Conservation (phyloP, 2,113 vertebrate species). For the Marmota flaviventris region DNA sequence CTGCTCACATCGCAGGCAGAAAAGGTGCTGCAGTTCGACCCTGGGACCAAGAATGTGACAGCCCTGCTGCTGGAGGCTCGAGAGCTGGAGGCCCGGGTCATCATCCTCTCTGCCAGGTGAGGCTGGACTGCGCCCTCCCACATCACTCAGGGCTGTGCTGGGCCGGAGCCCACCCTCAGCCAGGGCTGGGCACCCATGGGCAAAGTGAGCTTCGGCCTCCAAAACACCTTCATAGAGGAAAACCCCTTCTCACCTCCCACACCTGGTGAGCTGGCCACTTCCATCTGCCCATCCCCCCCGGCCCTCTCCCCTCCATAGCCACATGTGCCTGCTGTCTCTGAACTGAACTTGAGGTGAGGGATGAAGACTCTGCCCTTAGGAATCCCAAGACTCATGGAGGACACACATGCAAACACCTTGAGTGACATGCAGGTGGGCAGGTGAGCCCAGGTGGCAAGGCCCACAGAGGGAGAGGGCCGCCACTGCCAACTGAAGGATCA, state of each 20-base stretch:
- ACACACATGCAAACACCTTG: too few relatives aligned
- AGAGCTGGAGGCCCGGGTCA: constrained; percentile 98
- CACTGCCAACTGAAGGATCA: rapidly evolving
- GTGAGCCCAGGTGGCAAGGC: not conserved
- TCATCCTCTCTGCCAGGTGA: constrained; percentile 98
- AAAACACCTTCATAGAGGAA: not conserved
- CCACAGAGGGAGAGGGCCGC: not conserved
- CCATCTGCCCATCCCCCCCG: not conserved
- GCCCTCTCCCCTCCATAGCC: not conserved
- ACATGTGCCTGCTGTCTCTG: not conserved
- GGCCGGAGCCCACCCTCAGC: not conserved
- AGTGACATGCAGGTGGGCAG: not conserved
- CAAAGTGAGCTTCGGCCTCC: not conserved
- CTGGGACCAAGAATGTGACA: constrained; percentile 97
- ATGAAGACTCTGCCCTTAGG: not conserved
- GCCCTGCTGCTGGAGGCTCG: constrained; percentile 97
- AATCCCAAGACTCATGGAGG: not conserved
- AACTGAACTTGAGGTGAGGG: not conserved
- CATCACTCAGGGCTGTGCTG: not conserved
- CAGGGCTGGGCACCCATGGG: not conserved
- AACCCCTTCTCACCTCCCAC: rapidly evolving
- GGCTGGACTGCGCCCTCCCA: not conserved
- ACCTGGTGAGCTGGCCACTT: not conserved
- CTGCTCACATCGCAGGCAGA: constrained; percentile 95
- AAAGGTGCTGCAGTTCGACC: constrained; percentile 99